A percentile compares a stretch with the other conserved stretches of the same genome.
phyloP scores from a whole-genome alignment of 92 coral and sea anemone species.

The Blastomussa wellsi region DNA sequence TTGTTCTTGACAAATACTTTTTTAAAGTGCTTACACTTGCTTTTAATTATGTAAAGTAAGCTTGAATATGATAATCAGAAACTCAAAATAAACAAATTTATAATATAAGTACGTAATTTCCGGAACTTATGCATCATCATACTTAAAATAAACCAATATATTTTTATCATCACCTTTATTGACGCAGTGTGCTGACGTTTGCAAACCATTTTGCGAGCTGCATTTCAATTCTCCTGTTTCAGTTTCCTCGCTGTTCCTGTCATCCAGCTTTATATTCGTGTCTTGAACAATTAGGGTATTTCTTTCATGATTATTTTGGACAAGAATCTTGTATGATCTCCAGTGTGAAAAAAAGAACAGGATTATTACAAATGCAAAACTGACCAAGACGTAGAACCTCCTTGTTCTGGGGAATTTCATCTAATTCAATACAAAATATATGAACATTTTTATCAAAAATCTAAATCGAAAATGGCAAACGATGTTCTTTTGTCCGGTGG shows the following conservation, averaged over 20 bases:
- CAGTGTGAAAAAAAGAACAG: slow-evolving; percentile 38
- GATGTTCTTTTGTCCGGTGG: neutral
- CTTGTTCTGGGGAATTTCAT: slow-evolving; percentile 28
- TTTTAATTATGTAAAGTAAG: too few relatives aligned
- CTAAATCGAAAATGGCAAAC: neutral
- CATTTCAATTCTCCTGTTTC: slow-evolving; percentile 3
- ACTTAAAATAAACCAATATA: neutral
- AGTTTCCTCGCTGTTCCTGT: neutral
- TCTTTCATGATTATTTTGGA: neutral
- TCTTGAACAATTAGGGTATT: neutral
- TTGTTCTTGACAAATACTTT: too few relatives aligned
- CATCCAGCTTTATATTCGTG: neutral
- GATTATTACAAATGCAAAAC: slow-evolving; percentile 22
- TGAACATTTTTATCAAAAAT: neutral
- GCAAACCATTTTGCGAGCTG: slow-evolving; percentile 12
- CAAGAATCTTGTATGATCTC: slow-evolving; percentile 39
- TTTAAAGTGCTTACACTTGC: too few relatives aligned
- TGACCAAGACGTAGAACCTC: slow-evolving; percentile 20
- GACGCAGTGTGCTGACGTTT: slow-evolving; percentile 27
- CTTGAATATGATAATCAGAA: too few relatives aligned
- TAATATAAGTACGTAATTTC: neutral
- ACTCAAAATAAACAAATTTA: neutral
- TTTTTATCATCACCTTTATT: slow-evolving; percentile 20
- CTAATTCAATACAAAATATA: neutral
- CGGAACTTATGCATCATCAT: neutral